phyloP scores from a whole-genome alignment of 37 sponge, comb jelly and placozoan genomes.

The Cliona cf. orientalis region DNA sequence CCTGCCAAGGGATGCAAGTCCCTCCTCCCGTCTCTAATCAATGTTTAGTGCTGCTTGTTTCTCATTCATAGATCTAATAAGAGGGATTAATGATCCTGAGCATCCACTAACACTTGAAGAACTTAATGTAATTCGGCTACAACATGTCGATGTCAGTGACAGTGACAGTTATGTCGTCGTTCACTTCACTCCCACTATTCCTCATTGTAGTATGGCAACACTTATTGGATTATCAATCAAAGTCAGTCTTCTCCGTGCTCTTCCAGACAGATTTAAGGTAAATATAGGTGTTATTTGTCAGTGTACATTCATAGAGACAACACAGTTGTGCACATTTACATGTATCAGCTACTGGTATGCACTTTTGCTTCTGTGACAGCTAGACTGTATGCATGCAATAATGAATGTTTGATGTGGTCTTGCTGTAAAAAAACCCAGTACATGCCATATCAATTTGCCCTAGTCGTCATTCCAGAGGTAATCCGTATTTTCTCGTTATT shows the following conservation, averaged over 20 bases:
- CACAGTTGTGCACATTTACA: no score
- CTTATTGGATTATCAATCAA: constrained; percentile 94
- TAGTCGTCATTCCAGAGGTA: no score
- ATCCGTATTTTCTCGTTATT: no score
- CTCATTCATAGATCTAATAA: constrained; percentile 66
- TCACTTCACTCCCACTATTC: constrained; percentile 97
- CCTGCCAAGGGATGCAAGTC: neutral
- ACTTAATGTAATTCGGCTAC: constrained; percentile 90
- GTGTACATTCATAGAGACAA: no score
- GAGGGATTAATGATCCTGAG: constrained; percentile 95
- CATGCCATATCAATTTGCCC: no score
- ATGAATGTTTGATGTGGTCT: no score
- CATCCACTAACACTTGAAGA: constrained; percentile 98
- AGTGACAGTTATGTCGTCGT: constrained; percentile 63
- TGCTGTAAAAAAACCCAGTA: no score
- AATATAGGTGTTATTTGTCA: no score
- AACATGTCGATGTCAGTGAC: constrained; percentile 83
- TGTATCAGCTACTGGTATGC: no score
- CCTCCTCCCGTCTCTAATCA: no score
- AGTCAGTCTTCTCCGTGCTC: constrained; percentile 84
- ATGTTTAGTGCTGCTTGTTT: no score
- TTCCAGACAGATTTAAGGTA: constrained; percentile 90
- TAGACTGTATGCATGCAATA: neutral
- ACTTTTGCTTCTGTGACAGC: no score
- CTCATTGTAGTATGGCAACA: constrained; percentile 99